Evolutionary conservation across 2,113 vertebrate species (phyloP).

Genomic region (Gulo gulo): DNA sequence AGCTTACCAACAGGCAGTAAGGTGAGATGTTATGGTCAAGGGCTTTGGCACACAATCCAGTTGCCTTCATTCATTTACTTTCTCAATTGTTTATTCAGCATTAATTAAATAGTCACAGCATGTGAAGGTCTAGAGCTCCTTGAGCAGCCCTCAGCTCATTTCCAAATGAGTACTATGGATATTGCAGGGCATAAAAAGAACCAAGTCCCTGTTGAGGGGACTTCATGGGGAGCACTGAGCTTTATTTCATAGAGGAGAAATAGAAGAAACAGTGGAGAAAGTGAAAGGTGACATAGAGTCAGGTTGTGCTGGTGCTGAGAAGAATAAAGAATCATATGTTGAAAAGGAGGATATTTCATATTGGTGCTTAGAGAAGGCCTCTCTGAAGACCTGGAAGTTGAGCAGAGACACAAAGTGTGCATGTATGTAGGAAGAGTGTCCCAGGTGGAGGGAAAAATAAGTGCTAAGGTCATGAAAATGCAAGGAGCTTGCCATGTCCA

Average conservation of each 20-base stretch:
- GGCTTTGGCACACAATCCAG: background rate
- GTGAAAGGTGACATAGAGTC: background rate
- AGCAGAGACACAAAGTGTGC: background rate
- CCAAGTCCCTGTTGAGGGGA: background rate
- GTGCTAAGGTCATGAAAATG: background rate
- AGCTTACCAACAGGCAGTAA: background rate
- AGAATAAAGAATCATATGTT: background rate
- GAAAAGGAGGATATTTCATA: background rate
- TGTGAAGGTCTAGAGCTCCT: background rate
- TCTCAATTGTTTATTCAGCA: background rate
- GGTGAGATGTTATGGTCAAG: background rate
- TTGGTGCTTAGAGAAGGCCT: background rate
- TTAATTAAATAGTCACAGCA: background rate
- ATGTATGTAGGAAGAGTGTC: background rate
- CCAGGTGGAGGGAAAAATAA: background rate
- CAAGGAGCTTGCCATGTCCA: background rate
- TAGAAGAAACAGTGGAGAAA: background rate
- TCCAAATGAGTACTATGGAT: background rate
- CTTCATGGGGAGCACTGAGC: too few relatives aligned
- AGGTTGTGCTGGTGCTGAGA: background rate
- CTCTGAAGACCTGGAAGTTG: background rate
- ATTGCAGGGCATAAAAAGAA: background rate
- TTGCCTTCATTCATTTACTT: background rate
- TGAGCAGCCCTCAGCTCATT: background rate
- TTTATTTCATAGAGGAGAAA: background rate